Evolutionary conservation across 2,888 invertebrate species (phyloP), one percentile per base, ranked within the genome.

Genomic region (Synanthedon formicaeformis): DNA sequence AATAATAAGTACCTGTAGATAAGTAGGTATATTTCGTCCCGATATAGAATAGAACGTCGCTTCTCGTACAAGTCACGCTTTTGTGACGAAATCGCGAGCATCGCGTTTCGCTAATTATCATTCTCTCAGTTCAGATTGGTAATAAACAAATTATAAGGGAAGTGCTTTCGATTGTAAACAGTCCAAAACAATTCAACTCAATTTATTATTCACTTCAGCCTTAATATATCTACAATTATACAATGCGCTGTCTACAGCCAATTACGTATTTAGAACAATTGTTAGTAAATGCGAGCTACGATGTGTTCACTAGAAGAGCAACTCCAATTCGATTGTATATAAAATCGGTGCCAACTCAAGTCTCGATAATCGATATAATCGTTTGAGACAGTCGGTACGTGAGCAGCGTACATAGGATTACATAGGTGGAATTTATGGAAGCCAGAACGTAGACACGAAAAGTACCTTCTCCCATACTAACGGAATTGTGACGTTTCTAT

Each of bases 91-190:
- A 27, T 8, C 27, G 27, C 6, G 34, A 2, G 34, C 8, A 34
- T 10, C 34, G 34, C 34, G 10, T 34, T 10, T 34, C 10, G 34
- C 45, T 14, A 45, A 45, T 45, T 45, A 45, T 14, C 45, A n/a
- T n/a, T 45, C 45, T 13, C 12, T 45, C 45, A 6, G 13, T 45
- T 12, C 34, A 34, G 10, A 34, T 34, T 13, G 45, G 45, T 45
- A 45, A n/a, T 45, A 61, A 61, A 55, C 54, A 58, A 59, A 60
- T 60, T 56, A 62, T 62, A 57, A 53, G 58, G 53, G 56, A 59
- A 65, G 63, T 61, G 63, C 60, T 58, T 61, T 61, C 58, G 51
- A 59, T 54, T 63, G 64, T 63, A 55, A 55, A 58, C 59, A 54
- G 54, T 55, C 51, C 40, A 45, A 41, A 45, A 53, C 54, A 58